Percentiles rank a stretch among this genome's conserved stretches.
Evolutionary conservation across 2,797 vertebrate genomes (phyloP).

Genomic region (Rhodeus uyekii): DNA sequence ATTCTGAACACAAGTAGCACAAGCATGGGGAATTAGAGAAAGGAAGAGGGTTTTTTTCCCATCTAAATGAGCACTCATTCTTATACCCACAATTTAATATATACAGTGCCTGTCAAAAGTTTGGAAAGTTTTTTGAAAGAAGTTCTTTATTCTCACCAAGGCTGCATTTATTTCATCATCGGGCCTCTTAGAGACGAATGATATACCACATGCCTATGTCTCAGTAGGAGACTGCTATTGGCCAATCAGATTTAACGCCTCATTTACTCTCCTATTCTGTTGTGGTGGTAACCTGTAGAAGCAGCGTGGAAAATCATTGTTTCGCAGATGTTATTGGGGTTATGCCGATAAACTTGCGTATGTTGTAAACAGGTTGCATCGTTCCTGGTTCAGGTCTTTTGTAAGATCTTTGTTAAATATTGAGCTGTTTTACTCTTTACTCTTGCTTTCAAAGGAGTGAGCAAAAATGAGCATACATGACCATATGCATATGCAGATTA

Average conservation of each 20-base stretch:
- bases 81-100: neutral
- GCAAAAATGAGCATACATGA: neutral
- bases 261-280: conserved; percentile 38
- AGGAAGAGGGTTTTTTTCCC: too few relatives aligned
- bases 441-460: neutral
- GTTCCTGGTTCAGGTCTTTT: neutral
- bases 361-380: neutral
- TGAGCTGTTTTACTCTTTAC: neutral
- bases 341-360: neutral
- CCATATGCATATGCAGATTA: neutral
- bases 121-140: too few relatives aligned
- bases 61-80: neutral
- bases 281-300: conserved; percentile 9
- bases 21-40: too few relatives aligned
- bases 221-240: conserved; percentile 29
- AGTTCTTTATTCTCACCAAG: too few relatives aligned
- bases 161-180: too few relatives aligned
- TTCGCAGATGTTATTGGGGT: neutral
- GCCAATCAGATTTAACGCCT: conserved; percentile 40
- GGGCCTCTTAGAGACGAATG: neutral
- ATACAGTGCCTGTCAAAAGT: too few relatives aligned
- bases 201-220: conserved; percentile 23
- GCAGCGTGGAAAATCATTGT: neutral
- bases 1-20: too few relatives aligned
- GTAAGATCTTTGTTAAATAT: neutral